phyloP scores from a whole-genome alignment of 2,113 vertebrate genomes.

The Hassar affinis region DNA sequence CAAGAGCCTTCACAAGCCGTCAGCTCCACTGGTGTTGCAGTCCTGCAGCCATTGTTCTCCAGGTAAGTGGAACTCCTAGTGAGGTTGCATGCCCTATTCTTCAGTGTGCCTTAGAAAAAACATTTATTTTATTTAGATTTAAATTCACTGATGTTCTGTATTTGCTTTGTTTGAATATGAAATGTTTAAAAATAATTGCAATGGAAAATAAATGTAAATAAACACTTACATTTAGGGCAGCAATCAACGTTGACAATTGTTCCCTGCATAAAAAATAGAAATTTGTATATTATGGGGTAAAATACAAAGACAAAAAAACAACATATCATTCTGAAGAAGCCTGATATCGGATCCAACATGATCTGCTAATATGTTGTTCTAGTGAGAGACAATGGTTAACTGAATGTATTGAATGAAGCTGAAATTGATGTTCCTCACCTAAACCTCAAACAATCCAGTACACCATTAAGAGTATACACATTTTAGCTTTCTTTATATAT shows the following conservation, averaged over 20 bases:
- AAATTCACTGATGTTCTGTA: too few species aligned
- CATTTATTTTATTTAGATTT: not conserved
- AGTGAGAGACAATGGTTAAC: too few species aligned
- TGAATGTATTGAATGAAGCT: too few species aligned
- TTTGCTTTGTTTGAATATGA: not conserved
- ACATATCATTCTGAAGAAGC: not conserved
- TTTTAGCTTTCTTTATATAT: not conserved
- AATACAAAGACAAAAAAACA: not conserved
- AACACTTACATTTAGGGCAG: constrained; percentile 14
- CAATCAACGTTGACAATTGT: not conserved
- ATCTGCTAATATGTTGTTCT: not conserved
- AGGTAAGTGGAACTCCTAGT: constrained; percentile 60
- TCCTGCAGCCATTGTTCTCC: constrained; percentile 65
- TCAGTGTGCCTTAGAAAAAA: constrained; percentile 15
- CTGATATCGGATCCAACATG: not conserved
- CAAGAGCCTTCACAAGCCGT: constrained; percentile 78
- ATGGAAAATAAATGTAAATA: not conserved
- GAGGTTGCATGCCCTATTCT: constrained; percentile 62
- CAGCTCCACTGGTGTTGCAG: constrained; percentile 63
- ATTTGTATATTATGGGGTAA: too few species aligned
- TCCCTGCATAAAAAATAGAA: not conserved
- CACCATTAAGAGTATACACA: too few species aligned
- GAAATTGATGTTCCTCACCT: not conserved
- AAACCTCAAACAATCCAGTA: not conserved
- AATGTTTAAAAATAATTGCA: not conserved